Base-by-base conservation (phyloP, 1,140 invertebrate species). In the Drosophila virilis region DNA sequence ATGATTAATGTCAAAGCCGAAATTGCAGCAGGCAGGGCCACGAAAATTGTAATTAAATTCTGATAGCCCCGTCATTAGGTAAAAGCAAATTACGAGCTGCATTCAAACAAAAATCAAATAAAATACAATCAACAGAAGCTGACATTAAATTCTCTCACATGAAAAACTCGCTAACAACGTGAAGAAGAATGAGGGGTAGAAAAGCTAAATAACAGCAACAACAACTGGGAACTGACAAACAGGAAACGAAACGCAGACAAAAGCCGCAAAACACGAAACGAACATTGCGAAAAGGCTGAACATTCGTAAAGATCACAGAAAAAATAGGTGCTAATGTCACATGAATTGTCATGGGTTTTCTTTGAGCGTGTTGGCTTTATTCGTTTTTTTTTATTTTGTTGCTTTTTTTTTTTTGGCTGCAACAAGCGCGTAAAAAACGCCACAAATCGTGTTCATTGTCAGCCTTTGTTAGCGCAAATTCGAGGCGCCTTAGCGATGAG, bases 1-100 rank as follows among this genome's bases (percentile, higher is more conserved):
- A 61, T 77, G 74, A 77, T 77, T 77, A 77, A 74, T 77, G 74
- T 77, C 74, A 77, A 77, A 77, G 74, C 74, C 74, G 58, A 46
- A 59, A 59, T 5, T 45, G 40, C 40, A 42, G 22, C 17, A 48
- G 42, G 42, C 42, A 28, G 46, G 12, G 51, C 28, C 57, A 48
- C 46, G 59, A 58, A 59, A 60, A 42, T 61, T 66, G 62, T 58
- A 73, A 73, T 77, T 74, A 74, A 73, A 74, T 61, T 55, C 58
- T 67, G 33, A 77, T 52, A 61, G 69, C 43, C 10, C 35, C n/a
- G 40, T 60, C 58, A 62, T 73, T 73, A 73, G 50, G 62, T 73
- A 75, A 77, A 72, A 52, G 40, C 62, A 66, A 73, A 73, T 73
- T 73, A 68, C 67, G 42, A 57, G 42, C 37, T 57, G 57, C 62